Evolutionary conservation across 2,113 vertebrate genomes (phyloP).

Genomic region (Peromyscus polionotus): DNA sequence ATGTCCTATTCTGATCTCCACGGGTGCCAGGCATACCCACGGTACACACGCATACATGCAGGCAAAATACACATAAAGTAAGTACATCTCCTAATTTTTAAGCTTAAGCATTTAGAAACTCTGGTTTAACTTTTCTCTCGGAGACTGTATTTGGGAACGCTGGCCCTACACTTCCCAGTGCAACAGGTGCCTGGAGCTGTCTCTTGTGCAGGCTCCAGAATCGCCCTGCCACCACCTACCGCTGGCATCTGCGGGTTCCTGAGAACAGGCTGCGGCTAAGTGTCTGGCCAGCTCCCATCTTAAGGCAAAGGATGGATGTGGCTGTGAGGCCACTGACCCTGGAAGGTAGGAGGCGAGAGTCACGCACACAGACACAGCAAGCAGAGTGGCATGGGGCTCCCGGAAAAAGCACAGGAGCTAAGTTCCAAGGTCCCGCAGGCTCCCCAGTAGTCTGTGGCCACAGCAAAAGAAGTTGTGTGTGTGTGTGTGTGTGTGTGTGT

Average conservation of each 20-base stretch:
- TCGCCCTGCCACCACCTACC: background rate
- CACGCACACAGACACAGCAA: background rate
- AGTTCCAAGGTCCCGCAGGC: background rate
- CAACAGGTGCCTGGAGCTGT: background rate
- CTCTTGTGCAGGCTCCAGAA: background rate
- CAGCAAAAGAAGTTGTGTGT: background rate
- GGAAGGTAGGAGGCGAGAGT: background rate
- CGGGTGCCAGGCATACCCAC: background rate
- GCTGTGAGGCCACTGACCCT: background rate
- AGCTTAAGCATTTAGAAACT: background rate
- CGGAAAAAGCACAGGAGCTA: background rate
- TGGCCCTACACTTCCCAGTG: background rate
- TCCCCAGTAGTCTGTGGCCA: background rate
- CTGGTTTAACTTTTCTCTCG: conserved; percentile 18
- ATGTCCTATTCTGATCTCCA: background rate
- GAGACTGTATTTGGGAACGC: background rate
- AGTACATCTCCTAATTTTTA: background rate
- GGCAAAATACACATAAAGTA: background rate
- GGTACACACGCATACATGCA: background rate
- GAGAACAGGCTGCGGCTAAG: background rate
- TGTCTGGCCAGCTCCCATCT: too few species aligned
- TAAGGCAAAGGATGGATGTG: background rate
- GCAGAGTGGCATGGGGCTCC: background rate
- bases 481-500: too few species aligned
- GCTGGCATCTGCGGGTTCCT: background rate